phyloP scores from a whole-genome alignment of 2,888 invertebrate species.

The Caenorhabditis panamensis region DNA sequence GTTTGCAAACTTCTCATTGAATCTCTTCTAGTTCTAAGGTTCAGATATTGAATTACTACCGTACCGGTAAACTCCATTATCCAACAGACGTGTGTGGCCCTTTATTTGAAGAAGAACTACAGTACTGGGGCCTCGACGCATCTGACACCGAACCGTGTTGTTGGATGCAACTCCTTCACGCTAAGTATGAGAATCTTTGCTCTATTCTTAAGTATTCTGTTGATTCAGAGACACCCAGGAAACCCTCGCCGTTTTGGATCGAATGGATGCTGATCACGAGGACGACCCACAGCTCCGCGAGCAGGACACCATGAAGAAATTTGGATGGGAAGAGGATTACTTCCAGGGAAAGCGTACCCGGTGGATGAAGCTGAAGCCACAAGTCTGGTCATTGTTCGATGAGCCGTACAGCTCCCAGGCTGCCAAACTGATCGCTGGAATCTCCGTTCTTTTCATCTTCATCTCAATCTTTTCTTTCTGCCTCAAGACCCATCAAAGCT shows the following conservation, averaged over 20 bases:
- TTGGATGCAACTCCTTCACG: constrained; percentile 88
- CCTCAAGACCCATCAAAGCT: constrained; percentile 96
- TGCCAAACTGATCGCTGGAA: constrained; percentile 95
- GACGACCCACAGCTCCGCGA: constrained; percentile 84
- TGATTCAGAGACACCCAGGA: constrained; percentile 92
- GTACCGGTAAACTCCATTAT: constrained; percentile 88
- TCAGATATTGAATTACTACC: constrained; percentile 95
- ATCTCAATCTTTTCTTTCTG: constrained; percentile 96
- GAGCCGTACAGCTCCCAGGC: constrained; percentile 98
- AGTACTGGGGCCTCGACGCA: constrained; percentile 97
- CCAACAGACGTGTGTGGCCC: constrained; percentile 99
- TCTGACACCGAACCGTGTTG: constrained; percentile 99
- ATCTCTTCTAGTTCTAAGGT: background rate
- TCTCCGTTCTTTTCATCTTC: constrained; percentile 96
- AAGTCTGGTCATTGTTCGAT: constrained; percentile 98
- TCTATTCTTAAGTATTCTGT: background rate
- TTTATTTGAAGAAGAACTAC: constrained; percentile 95
- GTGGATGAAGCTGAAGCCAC: constrained; percentile 97
- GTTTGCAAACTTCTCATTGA: constrained; percentile 82
- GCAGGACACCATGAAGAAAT: constrained; percentile 89
- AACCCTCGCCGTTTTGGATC: constrained; percentile 96
- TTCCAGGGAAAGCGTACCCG: constrained; percentile 84
- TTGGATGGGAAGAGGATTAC: constrained; percentile 97
- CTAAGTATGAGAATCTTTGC: constrained; percentile 59
- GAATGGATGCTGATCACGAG: constrained; percentile 90